phyloP scores from a whole-genome alignment of 2,797 vertebrate species.

The Apogon hyalosoma region DNA sequence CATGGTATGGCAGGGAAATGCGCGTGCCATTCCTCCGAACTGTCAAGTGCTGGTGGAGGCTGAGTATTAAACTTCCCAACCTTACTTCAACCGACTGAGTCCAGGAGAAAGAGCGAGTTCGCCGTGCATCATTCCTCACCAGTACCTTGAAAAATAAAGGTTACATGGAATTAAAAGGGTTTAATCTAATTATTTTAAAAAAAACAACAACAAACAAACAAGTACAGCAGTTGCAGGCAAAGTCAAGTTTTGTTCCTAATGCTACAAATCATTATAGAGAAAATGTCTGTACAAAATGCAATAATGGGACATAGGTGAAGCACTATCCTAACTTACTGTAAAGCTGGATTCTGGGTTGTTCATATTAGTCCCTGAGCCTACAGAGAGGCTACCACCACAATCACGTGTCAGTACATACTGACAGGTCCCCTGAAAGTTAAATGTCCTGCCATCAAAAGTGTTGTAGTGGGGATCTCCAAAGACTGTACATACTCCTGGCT shows the following conservation, averaged over 20 bases:
- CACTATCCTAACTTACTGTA: slow-evolving; percentile 73
- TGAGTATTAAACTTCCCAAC: slow-evolving; percentile 85
- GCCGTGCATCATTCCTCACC: slow-evolving; percentile 95
- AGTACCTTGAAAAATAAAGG: slow-evolving; percentile 76
- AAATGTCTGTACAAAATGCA: neutral
- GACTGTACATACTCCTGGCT: slow-evolving; percentile 97
- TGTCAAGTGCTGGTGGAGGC: slow-evolving; percentile 95
- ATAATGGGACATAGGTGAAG: neutral
- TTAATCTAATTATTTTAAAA: neutral
- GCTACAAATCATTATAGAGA: neutral
- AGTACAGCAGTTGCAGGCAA: no score
- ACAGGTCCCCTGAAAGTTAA: slow-evolving; percentile 99
- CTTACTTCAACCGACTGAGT: slow-evolving; percentile 95
- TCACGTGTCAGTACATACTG: slow-evolving; percentile 96
- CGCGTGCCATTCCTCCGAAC: slow-evolving; percentile 94
- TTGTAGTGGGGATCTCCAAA: slow-evolving; percentile 99
- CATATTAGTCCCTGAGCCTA: slow-evolving; percentile 51
- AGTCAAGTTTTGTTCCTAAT: no score
- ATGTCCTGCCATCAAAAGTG: slow-evolving; percentile 97
- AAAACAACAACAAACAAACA: no score
- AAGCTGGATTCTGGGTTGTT: slow-evolving; percentile 84
- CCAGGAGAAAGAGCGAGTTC: slow-evolving; percentile 97
- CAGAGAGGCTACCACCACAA: slow-evolving; percentile 77
- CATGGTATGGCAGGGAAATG: slow-evolving; percentile 91
- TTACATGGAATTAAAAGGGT: neutral